phyloP scores from a whole-genome alignment of 23 tunicate species.

The Trididemnum clinides region DNA sequence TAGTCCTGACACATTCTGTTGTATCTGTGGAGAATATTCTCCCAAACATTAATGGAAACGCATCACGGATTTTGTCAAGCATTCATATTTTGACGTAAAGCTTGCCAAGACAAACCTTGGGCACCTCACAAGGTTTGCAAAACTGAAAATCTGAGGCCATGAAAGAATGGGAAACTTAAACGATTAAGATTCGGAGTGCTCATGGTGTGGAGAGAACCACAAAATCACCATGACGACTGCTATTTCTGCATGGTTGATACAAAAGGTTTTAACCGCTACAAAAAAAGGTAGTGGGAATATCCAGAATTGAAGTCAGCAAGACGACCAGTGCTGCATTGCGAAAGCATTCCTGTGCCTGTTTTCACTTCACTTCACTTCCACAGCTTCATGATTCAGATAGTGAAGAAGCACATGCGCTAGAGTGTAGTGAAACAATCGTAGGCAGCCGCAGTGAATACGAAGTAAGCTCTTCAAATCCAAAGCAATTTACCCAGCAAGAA shows the following conservation, averaged over 20 bases:
- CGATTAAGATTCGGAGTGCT: not conserved
- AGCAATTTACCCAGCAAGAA: conserved; percentile 11
- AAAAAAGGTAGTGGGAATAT: not conserved
- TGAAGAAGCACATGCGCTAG: no score
- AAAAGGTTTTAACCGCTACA: not conserved
- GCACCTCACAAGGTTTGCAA: conserved; percentile 14
- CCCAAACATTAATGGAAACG: not conserved
- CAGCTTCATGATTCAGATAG: no score
- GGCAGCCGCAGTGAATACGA: no score
- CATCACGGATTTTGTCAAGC: not conserved
- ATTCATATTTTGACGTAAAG: not conserved
- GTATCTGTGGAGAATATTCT: conserved; percentile 4
- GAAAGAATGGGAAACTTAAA: not conserved
- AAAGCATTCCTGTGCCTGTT: not conserved
- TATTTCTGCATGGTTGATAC: conserved; percentile 6
- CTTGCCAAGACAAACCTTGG: conserved; percentile 22
- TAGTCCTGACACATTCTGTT: conserved; percentile 9
- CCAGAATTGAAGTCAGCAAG: not conserved
- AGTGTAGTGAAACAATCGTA: no score
- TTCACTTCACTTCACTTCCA: no score
- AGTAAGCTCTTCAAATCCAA: no score
- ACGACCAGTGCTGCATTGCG: not conserved
- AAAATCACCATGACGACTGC: not conserved
- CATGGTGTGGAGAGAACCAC: conserved; percentile 12
- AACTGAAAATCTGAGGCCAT: not conserved